Conservation (phyloP, 2,113 vertebrate genomes). For the Ondatra zibethicus region DNA sequence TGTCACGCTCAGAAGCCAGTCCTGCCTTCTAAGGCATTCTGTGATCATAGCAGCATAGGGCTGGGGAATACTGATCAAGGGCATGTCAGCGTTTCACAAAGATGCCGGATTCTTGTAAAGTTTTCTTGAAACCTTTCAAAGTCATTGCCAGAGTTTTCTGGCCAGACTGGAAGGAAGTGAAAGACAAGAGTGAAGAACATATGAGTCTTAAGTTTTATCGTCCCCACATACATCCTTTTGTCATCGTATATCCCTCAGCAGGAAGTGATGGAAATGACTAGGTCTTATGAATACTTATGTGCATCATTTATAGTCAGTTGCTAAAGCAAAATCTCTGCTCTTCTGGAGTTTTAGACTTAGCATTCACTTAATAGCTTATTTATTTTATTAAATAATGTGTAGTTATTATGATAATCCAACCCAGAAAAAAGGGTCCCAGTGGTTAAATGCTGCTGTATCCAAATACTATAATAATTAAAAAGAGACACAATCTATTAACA, state of each 20-base stretch:
- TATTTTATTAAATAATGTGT: constrained; percentile 17
- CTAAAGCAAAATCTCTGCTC: constrained; percentile 8
- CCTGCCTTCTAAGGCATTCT: constrained; percentile 27
- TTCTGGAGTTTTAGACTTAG: constrained; percentile 45
- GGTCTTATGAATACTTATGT: constrained; percentile 16
- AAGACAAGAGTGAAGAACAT: constrained; percentile 18
- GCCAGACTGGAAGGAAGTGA: constrained; percentile 42
- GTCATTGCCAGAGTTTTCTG: constrained; percentile 45
- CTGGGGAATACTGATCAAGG: background rate
- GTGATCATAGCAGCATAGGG: constrained; percentile 20
- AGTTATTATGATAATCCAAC: background rate
- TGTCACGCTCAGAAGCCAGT: constrained; percentile 7
- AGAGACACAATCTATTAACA: background rate
- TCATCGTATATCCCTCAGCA: background rate
- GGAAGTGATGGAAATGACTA: background rate
- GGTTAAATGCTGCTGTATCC: background rate
- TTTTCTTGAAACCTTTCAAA: constrained; percentile 55
- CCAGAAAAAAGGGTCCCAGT: background rate
- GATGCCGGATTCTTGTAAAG: constrained; percentile 49
- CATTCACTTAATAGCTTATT: background rate
- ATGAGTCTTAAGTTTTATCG: background rate
- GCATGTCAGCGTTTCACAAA: constrained; percentile 50
- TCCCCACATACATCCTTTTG: background rate
- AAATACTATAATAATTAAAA: constrained; percentile 21
- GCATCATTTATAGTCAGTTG: background rate